phyloP scores from a whole-genome alignment of 2,113 vertebrate genomes.

The Sinocyclocheilus anshuiensis region DNA sequence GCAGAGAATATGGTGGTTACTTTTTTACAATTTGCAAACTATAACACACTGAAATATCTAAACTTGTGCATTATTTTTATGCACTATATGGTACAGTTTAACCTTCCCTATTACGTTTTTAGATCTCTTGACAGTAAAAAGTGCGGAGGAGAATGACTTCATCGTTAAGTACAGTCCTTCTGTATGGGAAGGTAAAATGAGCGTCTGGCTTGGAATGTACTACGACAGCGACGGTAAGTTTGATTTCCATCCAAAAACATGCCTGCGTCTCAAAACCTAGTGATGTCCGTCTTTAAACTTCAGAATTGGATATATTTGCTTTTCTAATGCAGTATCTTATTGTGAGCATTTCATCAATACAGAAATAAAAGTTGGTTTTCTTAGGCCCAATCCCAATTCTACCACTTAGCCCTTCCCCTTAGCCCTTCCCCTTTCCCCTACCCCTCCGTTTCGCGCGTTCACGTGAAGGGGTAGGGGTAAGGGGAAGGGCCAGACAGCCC shows the following conservation, averaged over 20 bases:
- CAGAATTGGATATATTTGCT: neutral
- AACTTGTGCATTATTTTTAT: neutral
- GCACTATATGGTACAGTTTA: neutral
- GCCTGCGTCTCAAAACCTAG: neutral
- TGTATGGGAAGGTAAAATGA: slow-evolving; percentile 73
- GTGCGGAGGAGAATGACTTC: slow-evolving; percentile 70
- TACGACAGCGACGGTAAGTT: slow-evolving; percentile 72
- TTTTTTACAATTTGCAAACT: neutral
- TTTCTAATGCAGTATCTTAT: neutral
- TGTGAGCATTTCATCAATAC: neutral
- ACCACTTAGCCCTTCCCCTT: no score
- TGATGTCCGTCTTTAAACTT: neutral
- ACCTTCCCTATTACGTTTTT: slow-evolving; percentile 31
- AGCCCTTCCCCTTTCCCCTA: no score
- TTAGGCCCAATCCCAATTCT: neutral
- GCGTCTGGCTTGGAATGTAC: slow-evolving; percentile 76
- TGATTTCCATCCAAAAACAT: neutral
- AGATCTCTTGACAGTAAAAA: slow-evolving; percentile 75
- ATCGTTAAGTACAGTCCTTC: slow-evolving; percentile 66
- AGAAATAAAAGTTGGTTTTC: neutral
- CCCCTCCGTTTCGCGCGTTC: no score
- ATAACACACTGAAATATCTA: neutral
- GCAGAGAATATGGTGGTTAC: slow-evolving; percentile 18
- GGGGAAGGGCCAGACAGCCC: no score
- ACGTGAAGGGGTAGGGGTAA: no score